These are phyloP conservation scores for Camponotus vicinus DNA, from an alignment of 1,140 invertebrate species.

Conservation along the genomic window DNA sequence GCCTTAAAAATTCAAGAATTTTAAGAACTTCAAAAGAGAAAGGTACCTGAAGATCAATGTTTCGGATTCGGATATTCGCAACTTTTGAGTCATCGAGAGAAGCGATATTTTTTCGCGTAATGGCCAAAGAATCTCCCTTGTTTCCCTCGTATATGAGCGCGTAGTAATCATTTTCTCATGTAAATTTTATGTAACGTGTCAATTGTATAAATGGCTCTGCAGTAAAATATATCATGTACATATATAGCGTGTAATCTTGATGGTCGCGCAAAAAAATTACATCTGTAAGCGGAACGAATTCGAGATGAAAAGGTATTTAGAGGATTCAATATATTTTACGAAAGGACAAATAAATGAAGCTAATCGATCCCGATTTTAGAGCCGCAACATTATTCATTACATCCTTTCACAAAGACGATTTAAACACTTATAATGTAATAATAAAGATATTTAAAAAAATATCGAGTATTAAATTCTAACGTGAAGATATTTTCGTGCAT, in stretches of 20 bases:
- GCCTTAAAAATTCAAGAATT: neutral
- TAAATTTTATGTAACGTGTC: constrained; percentile 34
- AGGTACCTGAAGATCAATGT: neutral
- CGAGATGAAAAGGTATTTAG: neutral
- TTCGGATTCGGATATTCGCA: neutral
- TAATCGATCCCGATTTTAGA: neutral
- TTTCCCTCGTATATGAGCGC: neutral
- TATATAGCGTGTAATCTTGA: constrained; percentile 34
- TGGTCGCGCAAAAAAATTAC: constrained; percentile 25
- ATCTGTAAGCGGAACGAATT: neutral
- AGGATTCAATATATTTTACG: constrained; percentile 49
- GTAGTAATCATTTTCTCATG: constrained; percentile 15
- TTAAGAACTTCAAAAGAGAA: no score
- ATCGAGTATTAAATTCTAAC: no score
- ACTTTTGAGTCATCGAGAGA: neutral
- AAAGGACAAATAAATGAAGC: constrained; percentile 34
- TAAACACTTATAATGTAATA: neutral
- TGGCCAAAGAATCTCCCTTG: constrained; percentile 18
- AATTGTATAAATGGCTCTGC: constrained; percentile 6
- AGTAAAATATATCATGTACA: constrained; percentile 28
- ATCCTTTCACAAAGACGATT: neutral
- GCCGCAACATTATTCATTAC: neutral
- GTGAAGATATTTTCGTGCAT: neutral
- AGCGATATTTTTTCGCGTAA: neutral
- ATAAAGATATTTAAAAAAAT: neutral